Base-by-base conservation (phyloP, 2,888 invertebrate genomes). In the Lydus trimaculatus region DNA sequence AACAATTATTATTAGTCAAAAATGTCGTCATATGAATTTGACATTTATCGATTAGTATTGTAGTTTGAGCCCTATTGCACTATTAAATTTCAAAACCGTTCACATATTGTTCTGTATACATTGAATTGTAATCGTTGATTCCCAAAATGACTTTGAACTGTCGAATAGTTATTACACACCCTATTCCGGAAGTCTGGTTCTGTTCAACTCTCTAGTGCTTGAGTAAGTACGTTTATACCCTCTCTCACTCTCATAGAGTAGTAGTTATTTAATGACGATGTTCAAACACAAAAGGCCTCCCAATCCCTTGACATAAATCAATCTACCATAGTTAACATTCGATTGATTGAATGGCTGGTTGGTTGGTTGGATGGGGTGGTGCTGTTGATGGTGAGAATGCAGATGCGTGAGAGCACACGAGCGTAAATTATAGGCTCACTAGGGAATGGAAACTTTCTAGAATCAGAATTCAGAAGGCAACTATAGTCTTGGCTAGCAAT, bases 211-310 rank as follows among this genome's bases (percentile, higher is more conserved):
- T 66, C 25, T 60, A 62, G 58, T 69, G 20, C 69, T 69, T 61
- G 64, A 69, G 61, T 63, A 25, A n/a, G 25, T 52, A 17, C 43
- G 61, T 73, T 73, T 71, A 72, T 75, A 74, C 76, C 78, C 78
- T 71, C 52, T 52, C 56, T 56, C 56, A 8, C 15, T 56, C 56
- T 11, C 23, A 56, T 25, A 56, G 25, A 56, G 56, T 56, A 56
- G 56, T 56, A 56, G 72, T 76, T 73, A 76, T 77, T 80, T 79
- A 80, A 80, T 78, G 79, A 72, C 74, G 76, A 78, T 79, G 79
- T 80, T 80, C 79, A 80, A 79, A 78, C 75, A 78, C 78, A 79
- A 80, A 76, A 72, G 76, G 72, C 70, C 56, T 72, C 63, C n/a
- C 63, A 60, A 72, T 68, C 68, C 73, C 76, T 69, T 70, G 72